Percentiles rank a stretch among this genome's conserved stretches.
Evolutionary conservation across 1,140 invertebrate genomes (phyloP).

Genomic region (Ooceraea biroi): DNA sequence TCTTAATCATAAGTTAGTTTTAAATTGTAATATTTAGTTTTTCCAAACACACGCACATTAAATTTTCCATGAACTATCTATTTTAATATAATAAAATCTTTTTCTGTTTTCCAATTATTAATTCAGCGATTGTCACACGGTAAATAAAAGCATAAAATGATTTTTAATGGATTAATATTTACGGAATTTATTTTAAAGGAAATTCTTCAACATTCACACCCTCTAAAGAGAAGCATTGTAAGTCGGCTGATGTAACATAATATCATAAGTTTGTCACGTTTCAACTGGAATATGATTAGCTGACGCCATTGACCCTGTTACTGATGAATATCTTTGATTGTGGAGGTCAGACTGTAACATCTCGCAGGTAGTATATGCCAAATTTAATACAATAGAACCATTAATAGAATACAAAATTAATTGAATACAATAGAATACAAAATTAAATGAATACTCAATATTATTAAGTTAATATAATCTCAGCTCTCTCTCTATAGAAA

Average conservation of each 20-base stretch:
- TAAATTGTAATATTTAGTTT: too few species aligned
- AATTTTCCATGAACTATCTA: too few species aligned
- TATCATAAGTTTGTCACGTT: slow-evolving; percentile 32
- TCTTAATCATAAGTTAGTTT: too few species aligned
- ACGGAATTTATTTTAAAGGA: not conserved
- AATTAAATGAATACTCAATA: not conserved
- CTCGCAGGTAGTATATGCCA: not conserved
- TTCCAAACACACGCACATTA: too few species aligned
- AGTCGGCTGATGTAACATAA: slow-evolving; percentile 16
- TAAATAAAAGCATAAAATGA: not conserved
- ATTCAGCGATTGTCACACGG: too few species aligned
- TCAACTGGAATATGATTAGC: slow-evolving; percentile 7
- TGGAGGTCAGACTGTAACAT: not conserved
- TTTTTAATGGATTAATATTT: not conserved
- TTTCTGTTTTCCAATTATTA: too few species aligned
- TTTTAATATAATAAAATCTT: too few species aligned
- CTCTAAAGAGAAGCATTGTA: not conserved
- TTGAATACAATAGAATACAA: not conserved
- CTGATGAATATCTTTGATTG: not conserved
- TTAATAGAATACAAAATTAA: not conserved
- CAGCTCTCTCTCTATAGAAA: too few species aligned
- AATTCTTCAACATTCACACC: not conserved
- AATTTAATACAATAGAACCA: not conserved
- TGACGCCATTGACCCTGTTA: slow-evolving; percentile 24
- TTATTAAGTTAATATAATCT: too few species aligned